These are phyloP conservation scores for Apogon talboti DNA, from an alignment of 2,797 vertebrate genomes.

Conservation along the genomic window DNA sequence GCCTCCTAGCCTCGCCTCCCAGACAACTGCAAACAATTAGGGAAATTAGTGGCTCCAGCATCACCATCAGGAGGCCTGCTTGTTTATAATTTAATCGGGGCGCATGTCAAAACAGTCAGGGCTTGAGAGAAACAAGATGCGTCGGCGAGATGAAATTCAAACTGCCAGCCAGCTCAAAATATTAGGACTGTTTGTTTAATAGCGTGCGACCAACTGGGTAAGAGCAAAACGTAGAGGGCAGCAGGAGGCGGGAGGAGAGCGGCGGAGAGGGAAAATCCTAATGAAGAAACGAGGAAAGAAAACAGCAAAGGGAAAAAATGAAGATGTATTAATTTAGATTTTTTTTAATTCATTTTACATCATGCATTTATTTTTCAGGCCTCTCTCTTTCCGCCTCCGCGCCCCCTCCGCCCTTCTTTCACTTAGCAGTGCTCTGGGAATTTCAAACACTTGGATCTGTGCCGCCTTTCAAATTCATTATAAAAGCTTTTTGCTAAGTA, in stretches of 20 bases:
- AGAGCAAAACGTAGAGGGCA: constrained; percentile 46
- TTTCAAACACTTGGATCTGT: constrained; percentile 77
- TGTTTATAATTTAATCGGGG: constrained; percentile 99
- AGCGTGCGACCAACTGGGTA: constrained; percentile 92
- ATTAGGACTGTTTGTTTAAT: constrained; percentile 99
- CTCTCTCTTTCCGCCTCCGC: constrained; percentile 15
- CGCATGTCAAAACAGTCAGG: constrained; percentile 99
- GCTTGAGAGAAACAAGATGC: constrained; percentile 99
- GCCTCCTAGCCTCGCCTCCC: constrained; percentile 90
- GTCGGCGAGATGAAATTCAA: constrained; percentile 99
- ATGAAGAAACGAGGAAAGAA: constrained; percentile 68
- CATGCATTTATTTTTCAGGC: constrained; percentile 73
- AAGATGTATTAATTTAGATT: constrained; percentile 55
- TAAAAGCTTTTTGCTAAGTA: constrained; percentile 86
- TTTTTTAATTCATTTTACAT: constrained; percentile 62
- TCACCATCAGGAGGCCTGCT: constrained; percentile 99
- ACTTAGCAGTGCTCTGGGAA: constrained; percentile 79
- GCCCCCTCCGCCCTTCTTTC: constrained; percentile 43
- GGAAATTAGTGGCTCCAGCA: constrained; percentile 99
- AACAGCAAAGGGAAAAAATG: constrained; percentile 57
- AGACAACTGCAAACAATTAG: constrained; percentile 99
- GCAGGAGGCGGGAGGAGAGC: constrained; percentile 7
- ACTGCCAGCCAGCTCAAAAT: constrained; percentile 99
- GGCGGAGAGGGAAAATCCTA: constrained; percentile 43
- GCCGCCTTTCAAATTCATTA: constrained; percentile 83